Evolutionary conservation across 2,113 vertebrate genomes (phyloP).

Genomic region (Salvelinus sp.): DNA sequence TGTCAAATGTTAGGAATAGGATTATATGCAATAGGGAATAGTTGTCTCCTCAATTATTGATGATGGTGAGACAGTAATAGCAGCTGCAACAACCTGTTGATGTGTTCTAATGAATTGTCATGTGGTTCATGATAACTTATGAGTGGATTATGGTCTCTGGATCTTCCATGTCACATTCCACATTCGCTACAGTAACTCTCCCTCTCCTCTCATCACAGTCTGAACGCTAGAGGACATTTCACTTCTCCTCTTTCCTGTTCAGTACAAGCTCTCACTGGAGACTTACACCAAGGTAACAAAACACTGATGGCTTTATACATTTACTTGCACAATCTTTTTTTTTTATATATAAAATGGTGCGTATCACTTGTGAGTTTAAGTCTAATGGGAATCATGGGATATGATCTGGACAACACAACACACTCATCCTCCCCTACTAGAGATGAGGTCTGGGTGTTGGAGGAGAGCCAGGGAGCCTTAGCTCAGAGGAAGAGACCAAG

Average conservation of each 20-base stretch:
- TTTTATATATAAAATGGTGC: background rate
- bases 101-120: background rate
- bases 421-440: constrained; percentile 14
- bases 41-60: background rate
- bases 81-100: no score
- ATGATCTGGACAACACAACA: constrained; percentile 32
- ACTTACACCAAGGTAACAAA: no score
- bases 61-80: background rate
- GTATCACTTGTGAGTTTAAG: constrained; percentile 20
- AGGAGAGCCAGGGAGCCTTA: constrained; percentile 4
- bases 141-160: background rate
- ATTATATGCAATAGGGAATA: background rate
- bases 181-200: background rate
- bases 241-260: background rate
- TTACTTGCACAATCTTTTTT: background rate
- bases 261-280: background rate
- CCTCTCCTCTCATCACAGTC: background rate
- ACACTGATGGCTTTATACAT: no score
- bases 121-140: background rate
- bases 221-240: background rate
- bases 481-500: constrained; percentile 7
- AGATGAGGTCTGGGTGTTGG: constrained; percentile 26
- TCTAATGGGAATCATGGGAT: constrained; percentile 51
- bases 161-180: background rate
- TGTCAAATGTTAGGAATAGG: background rate